These are phyloP conservation scores for Anagyrus pseudococci DNA, from an alignment of 2,888 invertebrate species.

Conservation along the genomic window DNA sequence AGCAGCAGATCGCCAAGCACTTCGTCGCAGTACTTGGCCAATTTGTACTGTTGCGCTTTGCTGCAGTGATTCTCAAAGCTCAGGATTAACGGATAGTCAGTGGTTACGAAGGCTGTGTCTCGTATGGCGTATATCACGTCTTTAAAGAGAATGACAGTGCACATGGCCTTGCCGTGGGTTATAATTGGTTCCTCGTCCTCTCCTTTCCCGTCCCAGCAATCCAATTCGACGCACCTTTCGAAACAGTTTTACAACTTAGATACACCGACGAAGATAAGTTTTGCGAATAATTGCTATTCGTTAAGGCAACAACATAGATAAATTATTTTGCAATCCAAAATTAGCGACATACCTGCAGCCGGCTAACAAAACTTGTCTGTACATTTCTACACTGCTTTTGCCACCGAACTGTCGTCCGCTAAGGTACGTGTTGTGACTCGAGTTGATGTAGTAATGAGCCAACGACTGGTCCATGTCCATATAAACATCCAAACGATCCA, in stretches of 20 bases:
- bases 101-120: conserved; percentile 98
- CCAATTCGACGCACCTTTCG: conserved; percentile 91
- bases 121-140: conserved; percentile 96
- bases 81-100: conserved; percentile 95
- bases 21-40: conserved; percentile 99
- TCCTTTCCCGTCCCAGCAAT: conserved; percentile 98
- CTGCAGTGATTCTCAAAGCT: conserved; percentile 99
- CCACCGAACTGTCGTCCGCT: conserved; percentile 97
- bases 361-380: conserved; percentile 93
- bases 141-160: conserved; percentile 97
- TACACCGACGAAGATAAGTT: neutral
- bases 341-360: conserved; percentile 81
- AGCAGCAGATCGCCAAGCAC: conserved; percentile 91
- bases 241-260: conserved; percentile 32
- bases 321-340: neutral
- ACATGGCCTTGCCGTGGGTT: conserved; percentile 99
- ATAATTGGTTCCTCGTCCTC: conserved; percentile 99
- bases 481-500: conserved; percentile 96
- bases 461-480: conserved; percentile 99
- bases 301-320: neutral
- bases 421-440: conserved; percentile 95
- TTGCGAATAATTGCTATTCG: neutral
- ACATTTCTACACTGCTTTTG: conserved; percentile 98
- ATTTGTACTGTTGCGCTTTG: conserved; percentile 94
- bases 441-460: conserved; percentile 98